Base-by-base conservation (phyloP, 2,888 invertebrate species). In the Sminthurinus aureus region DNA sequence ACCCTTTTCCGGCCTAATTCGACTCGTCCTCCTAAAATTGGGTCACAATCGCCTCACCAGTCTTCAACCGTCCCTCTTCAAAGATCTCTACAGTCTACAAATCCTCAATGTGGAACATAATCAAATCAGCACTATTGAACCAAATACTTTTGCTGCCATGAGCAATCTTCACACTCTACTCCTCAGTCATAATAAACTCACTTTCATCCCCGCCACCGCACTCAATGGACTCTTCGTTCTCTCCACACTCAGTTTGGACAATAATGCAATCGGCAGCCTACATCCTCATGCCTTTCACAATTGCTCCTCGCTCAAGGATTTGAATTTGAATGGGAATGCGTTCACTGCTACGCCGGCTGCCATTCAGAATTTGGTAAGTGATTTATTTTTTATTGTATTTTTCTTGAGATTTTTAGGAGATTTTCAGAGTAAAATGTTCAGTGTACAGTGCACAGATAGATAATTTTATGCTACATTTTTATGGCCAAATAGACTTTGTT, bases 131-230 rank as follows among this genome's bases (percentile, higher is more conserved):
- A 94, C 93, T 84, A 95, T 97, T 85, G 95, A 95, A 11, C 95
- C 96, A 11, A 95, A 96, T 89, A 95, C 96, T 0, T 97, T 97
- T 90, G 93, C 96, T 67, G 95, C 96, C 6, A 95, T 97, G 94
- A 96, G 96, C 90, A 97, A 97, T 91, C 92, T 97, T 85, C 97
- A 97, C 91, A 96, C 96, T 18, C 92, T 97, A 88, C 93, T 96
- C 84, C 92, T 97, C 87, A 96, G 96, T 3, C 94, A 94, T 90
- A 97, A 97, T 91, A 94, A 94, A 90, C 93, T 97, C 88, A 94
- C 94, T 89, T 94, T 95, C 89, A 92, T 97, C 88, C 96, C 96
- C 90, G 95, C 95, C 1, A 95, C 95, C 89, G 95, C 96, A 71
- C 91, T 97, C 86, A 96, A 96, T 90, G 97, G 97, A 0, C 92